Conservation (phyloP, 1,140 invertebrate genomes). For the Caenorhabditis remanei region DNA sequence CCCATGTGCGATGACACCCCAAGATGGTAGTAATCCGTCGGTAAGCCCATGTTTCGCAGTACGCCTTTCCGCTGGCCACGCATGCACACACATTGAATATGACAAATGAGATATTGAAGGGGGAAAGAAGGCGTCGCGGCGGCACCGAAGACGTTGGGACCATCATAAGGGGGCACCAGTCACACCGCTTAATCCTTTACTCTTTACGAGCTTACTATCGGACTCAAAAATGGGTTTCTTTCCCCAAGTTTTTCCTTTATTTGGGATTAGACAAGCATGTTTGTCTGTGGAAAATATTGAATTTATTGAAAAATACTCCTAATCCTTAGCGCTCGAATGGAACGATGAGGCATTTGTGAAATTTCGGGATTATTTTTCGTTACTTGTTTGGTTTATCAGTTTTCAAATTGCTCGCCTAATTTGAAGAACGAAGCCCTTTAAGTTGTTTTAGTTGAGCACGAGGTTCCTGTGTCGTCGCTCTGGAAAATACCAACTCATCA, state of each 20-base stretch:
- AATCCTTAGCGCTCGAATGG: background rate
- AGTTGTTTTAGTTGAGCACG: background rate
- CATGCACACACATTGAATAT: slow-evolving; percentile 30
- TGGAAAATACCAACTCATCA: slow-evolving; percentile 22
- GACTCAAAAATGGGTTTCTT: too few relatives aligned
- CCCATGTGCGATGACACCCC: slow-evolving; percentile 39
- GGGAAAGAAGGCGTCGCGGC: background rate
- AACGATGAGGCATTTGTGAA: background rate
- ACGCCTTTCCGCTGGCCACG: background rate
- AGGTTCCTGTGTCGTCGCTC: background rate
- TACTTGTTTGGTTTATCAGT: slow-evolving; percentile 25
- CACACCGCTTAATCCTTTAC: slow-evolving; percentile 33
- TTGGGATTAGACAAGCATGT: background rate
- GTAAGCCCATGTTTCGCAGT: slow-evolving; percentile 55
- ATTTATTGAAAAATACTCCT: slow-evolving; percentile 21
- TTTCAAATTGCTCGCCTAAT: slow-evolving; percentile 33
- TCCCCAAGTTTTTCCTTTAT: too few relatives aligned
- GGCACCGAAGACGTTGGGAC: background rate
- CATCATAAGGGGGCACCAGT: background rate
- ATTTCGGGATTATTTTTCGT: slow-evolving; percentile 10
- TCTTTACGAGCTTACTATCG: slow-evolving; percentile 33
- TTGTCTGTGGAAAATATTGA: background rate
- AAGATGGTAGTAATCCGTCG: slow-evolving; percentile 52
- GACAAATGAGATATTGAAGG: slow-evolving; percentile 54
- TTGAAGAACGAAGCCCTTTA: slow-evolving; percentile 11